Conservation (phyloP, 2,888 invertebrate genomes). For the Acleris laterana region DNA sequence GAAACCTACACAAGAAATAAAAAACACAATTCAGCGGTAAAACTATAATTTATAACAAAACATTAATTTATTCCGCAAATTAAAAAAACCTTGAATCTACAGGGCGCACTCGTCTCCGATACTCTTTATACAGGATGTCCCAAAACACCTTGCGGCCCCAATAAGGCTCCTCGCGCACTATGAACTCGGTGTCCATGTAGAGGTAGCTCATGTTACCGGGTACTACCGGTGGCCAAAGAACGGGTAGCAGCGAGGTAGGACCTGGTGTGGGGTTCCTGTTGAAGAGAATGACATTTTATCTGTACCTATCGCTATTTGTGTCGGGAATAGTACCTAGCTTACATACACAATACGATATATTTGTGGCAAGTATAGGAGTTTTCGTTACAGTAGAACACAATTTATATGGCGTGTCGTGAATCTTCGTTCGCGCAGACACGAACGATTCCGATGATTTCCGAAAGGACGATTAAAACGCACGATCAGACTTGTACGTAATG, state of each 20-base stretch:
- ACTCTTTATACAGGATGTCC: constrained; percentile 15
- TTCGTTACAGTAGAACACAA: no score
- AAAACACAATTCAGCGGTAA: neutral
- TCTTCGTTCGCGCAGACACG: no score
- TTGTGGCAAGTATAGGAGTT: no score
- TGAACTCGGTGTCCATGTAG: constrained; percentile 11
- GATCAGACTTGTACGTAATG: no score
- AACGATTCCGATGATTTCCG: no score
- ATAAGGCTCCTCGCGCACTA: neutral
- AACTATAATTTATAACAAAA: neutral
- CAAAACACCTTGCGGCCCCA: constrained; percentile 14
- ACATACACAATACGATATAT: no score
- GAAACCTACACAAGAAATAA: no score
- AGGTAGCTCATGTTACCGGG: constrained; percentile 17
- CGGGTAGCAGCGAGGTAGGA: constrained; percentile 5
- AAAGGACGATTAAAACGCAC: no score
- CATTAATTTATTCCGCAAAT: neutral
- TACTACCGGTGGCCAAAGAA: constrained; percentile 8
- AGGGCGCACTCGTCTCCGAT: constrained; percentile 2
- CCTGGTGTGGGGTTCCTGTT: constrained; percentile 21
- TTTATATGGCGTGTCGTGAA: no score
- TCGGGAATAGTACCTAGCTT: no score
- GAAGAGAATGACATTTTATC: neutral
- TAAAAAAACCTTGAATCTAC: constrained; percentile 16
- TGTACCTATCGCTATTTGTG: no score